Conservation (phyloP, 2,113 vertebrate species). For the Apeltes quadracus region DNA sequence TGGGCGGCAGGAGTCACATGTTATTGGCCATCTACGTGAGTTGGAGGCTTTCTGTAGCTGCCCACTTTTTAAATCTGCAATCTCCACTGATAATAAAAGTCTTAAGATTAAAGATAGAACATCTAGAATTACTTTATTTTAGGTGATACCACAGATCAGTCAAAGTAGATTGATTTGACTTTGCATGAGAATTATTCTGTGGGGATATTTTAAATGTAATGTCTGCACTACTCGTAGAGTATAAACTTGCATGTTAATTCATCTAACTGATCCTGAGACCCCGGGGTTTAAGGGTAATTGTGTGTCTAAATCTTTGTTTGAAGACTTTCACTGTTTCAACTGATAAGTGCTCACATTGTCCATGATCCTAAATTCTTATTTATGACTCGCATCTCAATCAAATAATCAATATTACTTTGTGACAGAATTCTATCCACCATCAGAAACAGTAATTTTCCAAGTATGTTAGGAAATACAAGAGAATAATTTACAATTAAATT, state of each 20-base stretch:
- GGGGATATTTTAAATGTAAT: not conserved
- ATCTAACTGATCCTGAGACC: not conserved
- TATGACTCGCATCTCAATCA: not conserved
- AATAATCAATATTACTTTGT: not conserved
- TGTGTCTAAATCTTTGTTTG: not conserved
- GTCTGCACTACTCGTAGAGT: not conserved
- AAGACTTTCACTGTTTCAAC: not conserved
- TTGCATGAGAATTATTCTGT: not conserved
- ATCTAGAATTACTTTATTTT: not conserved
- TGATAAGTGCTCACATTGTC: not conserved
- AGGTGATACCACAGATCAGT: not conserved
- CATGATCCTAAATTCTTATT: not conserved
- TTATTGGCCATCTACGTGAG: not conserved
- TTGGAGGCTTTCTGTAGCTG: not conserved
- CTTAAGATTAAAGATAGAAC: not conserved
- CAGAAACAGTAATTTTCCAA: too few species aligned
- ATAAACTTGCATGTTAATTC: not conserved
- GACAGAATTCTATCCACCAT: too few species aligned
- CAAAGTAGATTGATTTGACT: not conserved
- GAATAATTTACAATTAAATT: too few species aligned
- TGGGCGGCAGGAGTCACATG: too few species aligned
- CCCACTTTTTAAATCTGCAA: too few species aligned
- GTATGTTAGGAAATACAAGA: too few species aligned
- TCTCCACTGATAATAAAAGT: not conserved
- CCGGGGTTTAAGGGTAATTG: too few species aligned